A percentile compares a stretch with the other conserved stretches of the same genome.
phyloP scores from a whole-genome alignment of 2,113 vertebrate species.

The Triplophysa rosa region DNA sequence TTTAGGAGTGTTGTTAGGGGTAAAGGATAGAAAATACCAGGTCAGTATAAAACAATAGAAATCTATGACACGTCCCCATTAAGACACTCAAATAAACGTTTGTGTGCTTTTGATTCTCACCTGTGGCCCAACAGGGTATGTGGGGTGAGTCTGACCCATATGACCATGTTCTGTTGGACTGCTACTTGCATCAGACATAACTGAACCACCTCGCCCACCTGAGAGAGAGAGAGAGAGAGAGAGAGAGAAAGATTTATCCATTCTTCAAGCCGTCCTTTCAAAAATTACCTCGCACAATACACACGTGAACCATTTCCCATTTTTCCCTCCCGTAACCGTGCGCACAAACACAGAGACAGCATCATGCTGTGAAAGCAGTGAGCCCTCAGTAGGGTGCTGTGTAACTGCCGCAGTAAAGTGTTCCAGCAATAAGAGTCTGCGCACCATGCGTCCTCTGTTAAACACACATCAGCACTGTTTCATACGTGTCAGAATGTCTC shows the following conservation, averaged over 20 bases:
- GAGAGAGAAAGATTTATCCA: conserved; percentile 28
- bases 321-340: conserved; percentile 16
- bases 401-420: conserved; percentile 73
- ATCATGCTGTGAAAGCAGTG: conserved; percentile 41
- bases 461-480: conserved; percentile 55
- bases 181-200: conserved; percentile 82
- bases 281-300: conserved; percentile 19
- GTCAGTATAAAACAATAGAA: no score
- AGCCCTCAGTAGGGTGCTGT: conserved; percentile 38
- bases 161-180: conserved; percentile 86
- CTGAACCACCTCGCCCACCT: conserved; percentile 71
- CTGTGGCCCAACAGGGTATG: conserved; percentile 90
- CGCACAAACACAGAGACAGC: conserved; percentile 13
- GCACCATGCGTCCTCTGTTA: conserved; percentile 68
- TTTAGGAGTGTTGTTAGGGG: no score
- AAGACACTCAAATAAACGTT: not conserved
- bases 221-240: conserved; percentile 35
- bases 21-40: no score
- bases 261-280: conserved; percentile 21
- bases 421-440: conserved; percentile 83
- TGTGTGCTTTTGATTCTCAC: conserved; percentile 68
- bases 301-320: conserved; percentile 6
- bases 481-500: not conserved
- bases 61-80: no score
- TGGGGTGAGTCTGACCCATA: conserved; percentile 82